A percentile compares a stretch with the other conserved stretches of the same genome.
Conservation (phyloP, 2,888 invertebrate species). For the Sminthurides aquaticus region DNA sequence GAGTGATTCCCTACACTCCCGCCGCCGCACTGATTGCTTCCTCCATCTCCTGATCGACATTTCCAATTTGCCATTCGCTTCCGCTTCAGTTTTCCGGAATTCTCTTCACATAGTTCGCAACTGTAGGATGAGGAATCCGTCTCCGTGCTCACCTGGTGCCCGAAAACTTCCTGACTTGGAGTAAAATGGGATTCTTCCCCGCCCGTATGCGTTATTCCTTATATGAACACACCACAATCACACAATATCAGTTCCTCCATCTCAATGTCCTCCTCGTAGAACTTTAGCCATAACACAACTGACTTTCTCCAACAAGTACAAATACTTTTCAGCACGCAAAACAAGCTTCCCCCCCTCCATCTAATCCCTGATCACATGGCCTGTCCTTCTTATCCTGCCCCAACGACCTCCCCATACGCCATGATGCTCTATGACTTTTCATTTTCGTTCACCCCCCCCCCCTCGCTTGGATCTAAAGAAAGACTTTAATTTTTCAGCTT, state of each 20-base stretch:
- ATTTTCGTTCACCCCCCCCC: too few relatives aligned
- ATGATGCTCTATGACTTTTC: too few relatives aligned
- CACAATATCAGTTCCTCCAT: not conserved
- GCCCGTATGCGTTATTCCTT: not conserved
- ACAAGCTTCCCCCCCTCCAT: too few relatives aligned
- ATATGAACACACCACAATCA: not conserved
- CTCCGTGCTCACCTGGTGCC: slow-evolving; percentile 24
- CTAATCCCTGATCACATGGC: too few relatives aligned
- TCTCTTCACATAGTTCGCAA: slow-evolving; percentile 25
- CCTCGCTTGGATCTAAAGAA: too few relatives aligned
- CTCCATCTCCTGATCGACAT: slow-evolving; percentile 15
- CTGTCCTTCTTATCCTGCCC: too few relatives aligned
- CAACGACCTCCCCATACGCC: too few relatives aligned
- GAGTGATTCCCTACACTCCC: not conserved
- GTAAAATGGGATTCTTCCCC: slow-evolving; percentile 19
- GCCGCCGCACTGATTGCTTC: not conserved
- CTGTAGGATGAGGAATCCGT: slow-evolving; percentile 25
- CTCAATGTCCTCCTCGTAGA: not conserved
- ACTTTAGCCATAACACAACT: not conserved
- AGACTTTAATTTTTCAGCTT: too few relatives aligned
- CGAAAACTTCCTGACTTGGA: slow-evolving; percentile 21
- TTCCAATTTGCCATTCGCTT: slow-evolving; percentile 20
- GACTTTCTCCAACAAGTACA: too few relatives aligned
- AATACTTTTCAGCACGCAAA: too few relatives aligned
- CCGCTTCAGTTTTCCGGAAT: slow-evolving; percentile 23